Conservation (phyloP, 2,888 invertebrate species). For the Clusia tigrina region DNA sequence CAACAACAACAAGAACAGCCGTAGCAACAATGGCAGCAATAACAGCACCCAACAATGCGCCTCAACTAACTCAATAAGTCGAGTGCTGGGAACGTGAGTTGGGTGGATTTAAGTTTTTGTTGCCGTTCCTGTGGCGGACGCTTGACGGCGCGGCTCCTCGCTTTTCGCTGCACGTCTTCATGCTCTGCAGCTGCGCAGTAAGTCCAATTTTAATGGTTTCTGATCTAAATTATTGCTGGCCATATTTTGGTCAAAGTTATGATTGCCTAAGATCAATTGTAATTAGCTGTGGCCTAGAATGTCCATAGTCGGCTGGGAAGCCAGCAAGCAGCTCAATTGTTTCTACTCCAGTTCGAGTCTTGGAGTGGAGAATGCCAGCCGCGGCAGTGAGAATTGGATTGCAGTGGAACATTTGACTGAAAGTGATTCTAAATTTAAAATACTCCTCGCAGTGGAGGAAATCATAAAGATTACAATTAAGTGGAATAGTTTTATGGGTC, state of each 20-base stretch:
- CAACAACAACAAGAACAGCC: constrained; percentile 1
- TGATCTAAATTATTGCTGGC: constrained; percentile 4
- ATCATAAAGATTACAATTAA: too few species aligned
- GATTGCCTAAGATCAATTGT: constrained; percentile 2
- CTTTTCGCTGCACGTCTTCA: not conserved
- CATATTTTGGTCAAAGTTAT: constrained; percentile 8
- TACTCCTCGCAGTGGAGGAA: too few species aligned
- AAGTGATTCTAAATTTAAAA: constrained; percentile 1
- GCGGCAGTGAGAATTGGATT: too few species aligned
- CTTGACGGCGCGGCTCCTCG: not conserved
- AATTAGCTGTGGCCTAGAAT: constrained; percentile 6
- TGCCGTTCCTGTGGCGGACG: constrained; percentile 3
- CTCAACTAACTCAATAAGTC: not conserved
- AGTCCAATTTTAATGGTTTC: constrained; percentile 2
- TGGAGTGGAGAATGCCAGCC: not conserved
- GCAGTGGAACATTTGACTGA: not conserved
- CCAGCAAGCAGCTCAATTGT: not conserved
- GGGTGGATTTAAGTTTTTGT: not conserved
- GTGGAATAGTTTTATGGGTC: too few species aligned
- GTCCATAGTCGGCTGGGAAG: not conserved
- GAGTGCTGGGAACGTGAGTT: constrained; percentile 11
- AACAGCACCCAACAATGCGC: not conserved
- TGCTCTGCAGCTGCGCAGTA: too few species aligned
- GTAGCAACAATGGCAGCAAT: too few species aligned
- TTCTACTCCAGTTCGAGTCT: not conserved